Percentiles rank a stretch among this genome's conserved stretches.
Evolutionary conservation across 2,888 invertebrate species (phyloP).

Genomic region (Melanchra persicariae): DNA sequence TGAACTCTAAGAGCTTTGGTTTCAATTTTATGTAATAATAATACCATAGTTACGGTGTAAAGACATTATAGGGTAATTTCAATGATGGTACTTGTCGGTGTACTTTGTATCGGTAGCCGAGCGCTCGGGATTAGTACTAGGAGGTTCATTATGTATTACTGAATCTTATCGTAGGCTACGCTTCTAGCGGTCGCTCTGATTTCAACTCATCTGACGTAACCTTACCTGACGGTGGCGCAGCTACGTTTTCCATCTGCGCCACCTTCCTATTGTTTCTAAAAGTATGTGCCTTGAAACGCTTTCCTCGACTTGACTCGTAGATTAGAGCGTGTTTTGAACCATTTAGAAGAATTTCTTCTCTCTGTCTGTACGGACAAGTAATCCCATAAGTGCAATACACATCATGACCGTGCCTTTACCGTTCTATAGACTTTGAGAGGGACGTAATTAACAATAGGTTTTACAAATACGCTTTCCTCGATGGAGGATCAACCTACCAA

Average conservation of each 20-base stretch:
- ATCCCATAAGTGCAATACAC: constrained; percentile 90
- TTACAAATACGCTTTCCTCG: constrained; percentile 85
- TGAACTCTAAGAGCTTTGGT: constrained; percentile 85
- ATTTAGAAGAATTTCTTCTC: constrained; percentile 89
- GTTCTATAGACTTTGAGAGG: constrained; percentile 90
- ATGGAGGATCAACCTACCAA: constrained; percentile 79
- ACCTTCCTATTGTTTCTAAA: constrained; percentile 89
- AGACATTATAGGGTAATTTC: constrained; percentile 66
- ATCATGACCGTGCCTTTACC: constrained; percentile 91
- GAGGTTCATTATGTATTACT: constrained; percentile 65
- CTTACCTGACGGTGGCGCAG: constrained; percentile 78
- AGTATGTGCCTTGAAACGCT: constrained; percentile 91
- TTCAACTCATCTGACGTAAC: constrained; percentile 80
- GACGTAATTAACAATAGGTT: constrained; percentile 91
- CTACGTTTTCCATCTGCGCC: constrained; percentile 79
- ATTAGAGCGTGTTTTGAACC: constrained; percentile 89
- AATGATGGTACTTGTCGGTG: constrained; percentile 57
- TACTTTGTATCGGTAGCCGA: constrained; percentile 64
- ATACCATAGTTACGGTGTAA: constrained; percentile 65
- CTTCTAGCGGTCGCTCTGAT: constrained; percentile 86
- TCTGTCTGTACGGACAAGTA: constrained; percentile 87
- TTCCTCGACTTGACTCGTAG: constrained; percentile 89
- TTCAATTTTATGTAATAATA: constrained; percentile 79
- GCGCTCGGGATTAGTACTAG: constrained; percentile 71
- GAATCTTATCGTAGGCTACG: constrained; percentile 80